A percentile compares a stretch with the other conserved stretches of the same genome.
These are phyloP conservation scores for Drosophila subsilvestris DNA, from an alignment of 2,888 invertebrate genomes.

Conservation along the genomic window DNA sequence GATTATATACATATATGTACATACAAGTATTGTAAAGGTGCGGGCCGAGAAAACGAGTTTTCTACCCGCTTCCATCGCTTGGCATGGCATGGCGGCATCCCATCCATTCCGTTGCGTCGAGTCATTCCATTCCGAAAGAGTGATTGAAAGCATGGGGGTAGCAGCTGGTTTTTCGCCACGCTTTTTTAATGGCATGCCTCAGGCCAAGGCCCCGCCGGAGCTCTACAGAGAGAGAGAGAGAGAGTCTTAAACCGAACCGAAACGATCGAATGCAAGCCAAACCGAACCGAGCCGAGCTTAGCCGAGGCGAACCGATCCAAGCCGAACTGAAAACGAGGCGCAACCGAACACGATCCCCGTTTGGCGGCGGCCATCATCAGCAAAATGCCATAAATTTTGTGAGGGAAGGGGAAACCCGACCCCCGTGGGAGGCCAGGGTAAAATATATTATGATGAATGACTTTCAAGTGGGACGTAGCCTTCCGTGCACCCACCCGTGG, in stretches of 20 bases:
- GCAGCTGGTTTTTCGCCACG: constrained; percentile 68
- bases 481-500: constrained; percentile 48
- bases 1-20: neutral
- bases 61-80: constrained; percentile 65
- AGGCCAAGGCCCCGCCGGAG: constrained; percentile 47
- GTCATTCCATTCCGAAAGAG: constrained; percentile 49
- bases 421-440: constrained; percentile 49
- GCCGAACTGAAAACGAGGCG: constrained; percentile 20
- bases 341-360: constrained; percentile 4
- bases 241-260: constrained; percentile 16
- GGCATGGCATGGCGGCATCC: neutral
- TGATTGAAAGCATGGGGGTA: constrained; percentile 71
- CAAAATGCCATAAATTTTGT: neutral
- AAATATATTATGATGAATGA: constrained; percentile 73
- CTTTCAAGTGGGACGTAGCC: constrained; percentile 76
- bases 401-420: constrained; percentile 4
- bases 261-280: constrained; percentile 23
- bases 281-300: constrained; percentile 21
- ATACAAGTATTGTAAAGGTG: constrained; percentile 29
- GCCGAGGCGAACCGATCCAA: constrained; percentile 11
- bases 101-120: constrained; percentile 48
- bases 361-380: constrained; percentile 8
- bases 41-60: constrained; percentile 57
- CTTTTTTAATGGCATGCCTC: constrained; percentile 57
- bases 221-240: neutral